phyloP scores from a whole-genome alignment of 1,140 invertebrate species.

The Drosophila guanche region DNA sequence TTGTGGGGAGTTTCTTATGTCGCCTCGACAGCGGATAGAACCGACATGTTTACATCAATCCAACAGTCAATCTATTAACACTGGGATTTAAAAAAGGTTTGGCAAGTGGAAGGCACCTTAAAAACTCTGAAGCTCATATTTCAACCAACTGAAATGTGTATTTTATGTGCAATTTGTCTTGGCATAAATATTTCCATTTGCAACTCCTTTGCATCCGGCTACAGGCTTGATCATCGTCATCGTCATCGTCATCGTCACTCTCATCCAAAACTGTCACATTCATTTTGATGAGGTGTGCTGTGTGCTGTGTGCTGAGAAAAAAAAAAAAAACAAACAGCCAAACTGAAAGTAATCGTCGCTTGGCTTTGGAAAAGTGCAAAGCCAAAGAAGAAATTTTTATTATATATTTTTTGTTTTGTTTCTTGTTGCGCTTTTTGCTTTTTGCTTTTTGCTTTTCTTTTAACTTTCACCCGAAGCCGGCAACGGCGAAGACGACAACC shows the following conservation, averaged over 20 bases:
- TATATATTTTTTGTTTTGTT: conserved; percentile 33
- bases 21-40: too few relatives aligned
- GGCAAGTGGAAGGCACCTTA: too few relatives aligned
- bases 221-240: conserved; percentile 16
- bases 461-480: conserved; percentile 56
- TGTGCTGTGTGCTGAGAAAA: conserved; percentile 29
- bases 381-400: conserved; percentile 67
- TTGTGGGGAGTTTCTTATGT: too few relatives aligned
- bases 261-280: conserved; percentile 74
- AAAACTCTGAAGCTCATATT: too few relatives aligned
- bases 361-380: conserved; percentile 68
- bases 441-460: conserved; percentile 14
- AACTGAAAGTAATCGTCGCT: conserved; percentile 71
- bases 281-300: conserved; percentile 64
- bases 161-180: neutral
- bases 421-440: conserved; percentile 8
- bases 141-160: neutral
- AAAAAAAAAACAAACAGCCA: neutral
- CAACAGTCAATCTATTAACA: too few relatives aligned
- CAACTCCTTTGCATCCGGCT: conserved; percentile 45
- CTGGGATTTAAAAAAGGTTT: too few relatives aligned
- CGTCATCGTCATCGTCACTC: conserved; percentile 37
- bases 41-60: too few relatives aligned
- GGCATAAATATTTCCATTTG: neutral
- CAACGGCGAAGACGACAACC: conserved; percentile 19